Evolutionary conservation across 2,113 vertebrate species (phyloP).

Genomic region (Steatornis caripensis): DNA sequence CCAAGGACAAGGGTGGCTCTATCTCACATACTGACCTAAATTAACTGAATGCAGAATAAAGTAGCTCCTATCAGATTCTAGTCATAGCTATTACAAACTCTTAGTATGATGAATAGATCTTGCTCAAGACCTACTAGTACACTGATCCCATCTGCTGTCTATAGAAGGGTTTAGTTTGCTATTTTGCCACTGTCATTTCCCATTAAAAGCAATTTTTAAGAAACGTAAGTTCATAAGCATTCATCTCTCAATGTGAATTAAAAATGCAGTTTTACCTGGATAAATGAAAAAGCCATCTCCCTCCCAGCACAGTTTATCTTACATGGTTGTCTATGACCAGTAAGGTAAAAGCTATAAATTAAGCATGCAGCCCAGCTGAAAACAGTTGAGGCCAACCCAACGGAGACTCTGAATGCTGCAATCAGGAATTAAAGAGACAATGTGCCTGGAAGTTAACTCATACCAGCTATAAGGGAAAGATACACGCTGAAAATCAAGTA

Average conservation of each 20-base stretch:
- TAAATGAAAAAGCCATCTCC: rapidly evolving
- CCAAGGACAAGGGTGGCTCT: neutral
- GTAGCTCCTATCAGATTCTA: neutral
- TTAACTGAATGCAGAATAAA: neutral
- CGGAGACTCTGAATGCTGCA: neutral
- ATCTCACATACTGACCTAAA: neutral
- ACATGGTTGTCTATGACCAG: rapidly evolving
- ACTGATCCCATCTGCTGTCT: neutral
- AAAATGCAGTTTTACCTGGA: neutral
- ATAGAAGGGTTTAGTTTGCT: neutral
- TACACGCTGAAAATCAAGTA: neutral
- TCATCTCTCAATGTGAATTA: neutral
- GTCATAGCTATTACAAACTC: neutral
- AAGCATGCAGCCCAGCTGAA: neutral
- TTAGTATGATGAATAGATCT: neutral
- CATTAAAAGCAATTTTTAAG: neutral
- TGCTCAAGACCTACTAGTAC: neutral
- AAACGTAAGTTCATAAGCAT: neutral
- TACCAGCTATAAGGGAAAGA: neutral
- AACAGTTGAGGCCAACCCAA: neutral
- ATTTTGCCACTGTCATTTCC: neutral
- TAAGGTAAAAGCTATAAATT: neutral
- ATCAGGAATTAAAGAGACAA: neutral
- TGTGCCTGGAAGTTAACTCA: rapidly evolving
- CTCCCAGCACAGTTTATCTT: neutral